phyloP scores from a whole-genome alignment of 37 sponge, comb jelly and placozoan genomes.

The Corticium candelabrum region DNA sequence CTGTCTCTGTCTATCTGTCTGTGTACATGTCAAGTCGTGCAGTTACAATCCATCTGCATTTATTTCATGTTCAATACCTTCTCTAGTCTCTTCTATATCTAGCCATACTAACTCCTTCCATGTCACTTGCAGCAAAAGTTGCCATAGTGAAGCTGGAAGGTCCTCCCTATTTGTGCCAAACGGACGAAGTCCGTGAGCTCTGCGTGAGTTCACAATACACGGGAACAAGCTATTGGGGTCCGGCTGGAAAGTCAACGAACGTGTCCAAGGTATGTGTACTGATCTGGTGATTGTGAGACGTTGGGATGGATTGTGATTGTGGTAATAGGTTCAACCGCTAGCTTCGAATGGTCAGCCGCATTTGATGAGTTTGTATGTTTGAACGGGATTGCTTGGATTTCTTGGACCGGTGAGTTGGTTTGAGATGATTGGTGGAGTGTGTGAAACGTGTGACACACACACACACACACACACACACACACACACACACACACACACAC shows the following conservation, averaged over 20 bases:
- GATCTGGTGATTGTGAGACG: background rate
- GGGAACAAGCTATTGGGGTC: constrained; percentile 75
- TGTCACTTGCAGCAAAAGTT: constrained; percentile 45
- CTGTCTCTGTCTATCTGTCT: no score
- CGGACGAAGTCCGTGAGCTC: constrained; percentile 90
- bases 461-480: no score
- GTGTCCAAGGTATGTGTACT: constrained; percentile 49
- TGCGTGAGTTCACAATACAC: constrained; percentile 60
- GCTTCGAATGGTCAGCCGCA: constrained; percentile 40
- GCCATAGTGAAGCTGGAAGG: constrained; percentile 60
- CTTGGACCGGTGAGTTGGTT: constrained; percentile 43
- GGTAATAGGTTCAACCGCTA: constrained; percentile 49
- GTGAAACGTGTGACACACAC: no score
- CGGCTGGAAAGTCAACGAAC: constrained; percentile 59
- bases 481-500: no score
- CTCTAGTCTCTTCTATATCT: no score
- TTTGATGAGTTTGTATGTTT: constrained; percentile 41
- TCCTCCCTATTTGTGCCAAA: constrained; percentile 58
- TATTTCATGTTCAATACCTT: no score
- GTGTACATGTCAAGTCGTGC: no score
- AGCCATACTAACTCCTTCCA: no score
- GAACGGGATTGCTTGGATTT: constrained; percentile 85
- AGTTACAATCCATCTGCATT: no score
- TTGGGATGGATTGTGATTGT: background rate
- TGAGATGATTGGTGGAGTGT: background rate